Evolutionary conservation across 2,797 vertebrate species (phyloP), one percentile per base, ranked within the genome.

Genomic region (Poecilia velifera): DNA sequence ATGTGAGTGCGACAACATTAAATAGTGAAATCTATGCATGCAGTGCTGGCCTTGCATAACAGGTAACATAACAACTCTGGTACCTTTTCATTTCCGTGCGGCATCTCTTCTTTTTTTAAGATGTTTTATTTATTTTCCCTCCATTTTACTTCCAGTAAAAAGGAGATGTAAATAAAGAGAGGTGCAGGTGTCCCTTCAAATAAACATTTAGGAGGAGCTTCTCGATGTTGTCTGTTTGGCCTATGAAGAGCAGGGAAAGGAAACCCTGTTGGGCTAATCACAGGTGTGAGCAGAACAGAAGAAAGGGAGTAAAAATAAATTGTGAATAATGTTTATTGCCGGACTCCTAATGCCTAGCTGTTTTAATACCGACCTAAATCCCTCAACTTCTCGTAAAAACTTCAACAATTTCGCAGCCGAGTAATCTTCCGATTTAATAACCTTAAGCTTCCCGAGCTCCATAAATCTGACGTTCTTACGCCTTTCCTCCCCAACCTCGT

Each of bases 401-500:
- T 95, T 95, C 91, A 94, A 96, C 95, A 96, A 96, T 96, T 96
- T 96, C 94, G 95, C 95, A 96, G 95, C 95, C 90, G 95, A 96
- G 95, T 96, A 96, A 96, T 96, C 95, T 96, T 95, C 93, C 95
- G 94, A 96, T 96, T 96, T 96, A 96, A 96, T 96, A 96, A 96
- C 95, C 95, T 95, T 96, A 96, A 96, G 95, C 96, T 96, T 96
- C 91, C 92, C 94, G 91, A 93, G 92, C 94, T 95, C 90, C 88
- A 94, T 96, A 95, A 96, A 96, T 96, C 95, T 96, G 94, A 94
- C 95, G 93, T 95, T 96, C 93, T 91, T 94, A 90, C 90, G 85
- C 91, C 91, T 92, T 86, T 87, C 90, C 89, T 84, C 86, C 91
- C 86, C 75, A 78, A 84, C 90, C 81, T 86, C 84, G 20, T 12